Percentiles rank a stretch among this genome's conserved stretches.
These are phyloP conservation scores for Botia almorhae DNA, from an alignment of 2,797 vertebrate genomes.

Conservation along the genomic window DNA sequence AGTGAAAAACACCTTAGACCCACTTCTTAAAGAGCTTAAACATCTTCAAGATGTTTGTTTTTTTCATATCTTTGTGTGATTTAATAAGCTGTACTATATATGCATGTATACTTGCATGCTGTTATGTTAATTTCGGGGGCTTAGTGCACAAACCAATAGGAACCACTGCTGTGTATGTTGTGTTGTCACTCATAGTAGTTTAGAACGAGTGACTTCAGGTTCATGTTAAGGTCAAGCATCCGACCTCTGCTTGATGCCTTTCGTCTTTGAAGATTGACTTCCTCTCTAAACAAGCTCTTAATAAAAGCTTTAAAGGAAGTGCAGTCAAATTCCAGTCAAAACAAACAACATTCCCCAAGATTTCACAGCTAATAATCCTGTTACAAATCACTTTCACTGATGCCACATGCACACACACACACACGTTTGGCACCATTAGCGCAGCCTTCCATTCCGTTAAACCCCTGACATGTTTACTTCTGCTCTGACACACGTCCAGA, in stretches of 20 bases:
- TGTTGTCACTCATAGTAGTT: neutral
- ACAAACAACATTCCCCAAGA: neutral
- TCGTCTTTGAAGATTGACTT: neutral
- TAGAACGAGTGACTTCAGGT: neutral
- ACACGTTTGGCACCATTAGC: constrained; percentile 42
- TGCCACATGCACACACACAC: constrained; percentile 31
- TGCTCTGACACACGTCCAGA: constrained; percentile 54
- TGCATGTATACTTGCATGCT: too few species aligned
- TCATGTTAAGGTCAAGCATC: constrained; percentile 1
- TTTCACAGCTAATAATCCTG: constrained; percentile 20
- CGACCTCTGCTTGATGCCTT: neutral
- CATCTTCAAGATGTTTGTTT: neutral
- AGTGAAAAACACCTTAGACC: constrained; percentile 45
- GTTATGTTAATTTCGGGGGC: too few species aligned
- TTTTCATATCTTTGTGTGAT: neutral
- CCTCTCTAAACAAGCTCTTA: constrained; percentile 6
- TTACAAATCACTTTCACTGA: constrained; percentile 36
- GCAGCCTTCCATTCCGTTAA: constrained; percentile 66
- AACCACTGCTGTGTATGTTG: neutral
- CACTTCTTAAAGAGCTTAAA: neutral
- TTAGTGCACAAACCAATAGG: too few species aligned
- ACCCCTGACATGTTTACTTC: constrained; percentile 68
- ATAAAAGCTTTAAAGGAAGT: constrained; percentile 5
- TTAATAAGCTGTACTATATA: neutral
- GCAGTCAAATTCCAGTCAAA: constrained; percentile 7